Base-by-base conservation (phyloP, 2,113 vertebrate species). In the Petrocephalus microphthalmus region DNA sequence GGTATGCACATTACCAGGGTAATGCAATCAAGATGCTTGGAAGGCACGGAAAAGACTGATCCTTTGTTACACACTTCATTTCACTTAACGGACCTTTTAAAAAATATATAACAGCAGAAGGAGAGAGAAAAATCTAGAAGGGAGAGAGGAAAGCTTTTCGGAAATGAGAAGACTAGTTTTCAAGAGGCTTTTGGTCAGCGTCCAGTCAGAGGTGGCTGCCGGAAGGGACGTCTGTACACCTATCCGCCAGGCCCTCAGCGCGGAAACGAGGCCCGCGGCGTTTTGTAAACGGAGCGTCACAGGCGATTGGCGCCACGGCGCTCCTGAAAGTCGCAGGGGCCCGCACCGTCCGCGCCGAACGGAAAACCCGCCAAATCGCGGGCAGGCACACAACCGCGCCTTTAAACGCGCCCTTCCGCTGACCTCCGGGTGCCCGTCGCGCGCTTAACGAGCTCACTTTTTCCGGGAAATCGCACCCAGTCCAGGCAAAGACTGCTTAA, bases 11-110 rank as follows among this genome's bases (percentile, higher is more conserved):
- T 92, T 92, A 92, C 89, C 92, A 91, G 90, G 49, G 87, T 91
- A 92, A 92, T 92, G 92, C 88, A 89, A 92, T 91, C 90, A 92
- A 93, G 90, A 93, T 94, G 90, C 88, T 57, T 10, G 56, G 78
- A 57, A 25, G 86, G 88, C 42, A 60, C 25, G 82, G 85, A 88
- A 71, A 88, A 88, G 74, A 67, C 88, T 49, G 87, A 91, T 91
- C 89, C 91, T 86, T 92, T 90, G 91, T 91, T 90, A 89, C 82
- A 92, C 86, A 92, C 89, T 90, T 91, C 53, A 86, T 92, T 92
- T 92, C 82, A 60, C 91, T 91, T 90, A 93, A 93, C 90, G 25
- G 91, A 91, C 90, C 89, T 90, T 89, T 90, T 89, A 87, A 90
- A 89, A 87, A 89, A 89, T 78, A 60, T 47, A 89, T 51, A 84